Percentiles rank a stretch among this genome's conserved stretches.
phyloP scores from a whole-genome alignment of 2,797 vertebrate genomes.

The Pseudochaenichthys georgianus region DNA sequence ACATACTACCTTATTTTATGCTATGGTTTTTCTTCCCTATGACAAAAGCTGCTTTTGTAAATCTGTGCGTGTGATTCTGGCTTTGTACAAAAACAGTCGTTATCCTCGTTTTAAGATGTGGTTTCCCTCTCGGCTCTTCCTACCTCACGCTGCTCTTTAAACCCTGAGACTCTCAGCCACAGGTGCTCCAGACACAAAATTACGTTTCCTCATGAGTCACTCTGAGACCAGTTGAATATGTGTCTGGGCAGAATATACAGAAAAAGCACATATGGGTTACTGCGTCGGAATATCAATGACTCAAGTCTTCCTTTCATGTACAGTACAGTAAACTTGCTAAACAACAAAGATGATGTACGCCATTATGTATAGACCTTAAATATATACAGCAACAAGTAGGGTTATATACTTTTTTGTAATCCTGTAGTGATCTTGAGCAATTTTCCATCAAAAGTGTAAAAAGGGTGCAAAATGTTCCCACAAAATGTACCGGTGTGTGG shows the following conservation, averaged over 20 bases:
- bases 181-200: constrained; percentile 63
- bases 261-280: not conserved
- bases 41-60: constrained; percentile 47
- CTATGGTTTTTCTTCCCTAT: constrained; percentile 45
- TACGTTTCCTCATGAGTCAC: constrained; percentile 65
- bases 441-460: no score
- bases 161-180: constrained; percentile 37
- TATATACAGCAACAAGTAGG: not conserved
- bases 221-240: constrained; percentile 34
- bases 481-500: no score
- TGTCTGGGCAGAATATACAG: not conserved
- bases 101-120: constrained; percentile 55
- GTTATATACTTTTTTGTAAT: no score
- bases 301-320: not conserved
- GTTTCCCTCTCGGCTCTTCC: constrained; percentile 41
- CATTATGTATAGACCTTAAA: not conserved
- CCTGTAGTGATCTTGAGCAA: no score
- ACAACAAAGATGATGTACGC: not conserved
- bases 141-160: constrained; percentile 35
- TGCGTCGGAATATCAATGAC: not conserved
- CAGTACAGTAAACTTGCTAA: not conserved
- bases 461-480: no score
- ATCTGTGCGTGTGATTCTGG: constrained; percentile 23
- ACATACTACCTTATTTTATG: constrained; percentile 22
- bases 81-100: constrained; percentile 58